phyloP scores from a whole-genome alignment of 1,140 invertebrate genomes.

The Drosophila parvula region DNA sequence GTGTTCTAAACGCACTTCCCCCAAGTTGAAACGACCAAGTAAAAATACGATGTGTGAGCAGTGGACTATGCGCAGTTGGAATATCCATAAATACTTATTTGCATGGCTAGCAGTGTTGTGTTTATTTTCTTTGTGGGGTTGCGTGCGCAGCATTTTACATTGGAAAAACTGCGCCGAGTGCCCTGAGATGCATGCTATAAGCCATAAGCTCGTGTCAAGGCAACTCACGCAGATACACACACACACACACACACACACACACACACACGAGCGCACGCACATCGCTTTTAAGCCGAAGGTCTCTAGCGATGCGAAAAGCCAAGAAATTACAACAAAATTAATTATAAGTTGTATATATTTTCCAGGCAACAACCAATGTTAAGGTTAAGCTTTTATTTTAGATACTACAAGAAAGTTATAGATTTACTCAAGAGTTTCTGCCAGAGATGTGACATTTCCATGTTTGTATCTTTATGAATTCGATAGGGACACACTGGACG shows the following conservation, averaged over 20 bases:
- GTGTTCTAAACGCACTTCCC: no score
- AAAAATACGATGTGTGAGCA: neutral
- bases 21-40: neutral
- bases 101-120: slow-evolving; percentile 9
- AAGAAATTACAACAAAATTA: neutral
- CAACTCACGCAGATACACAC: slow-evolving; percentile 18
- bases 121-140: slow-evolving; percentile 30
- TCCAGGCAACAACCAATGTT: no score
- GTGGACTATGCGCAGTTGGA: neutral
- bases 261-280: neutral
- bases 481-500: slow-evolving; percentile 38
- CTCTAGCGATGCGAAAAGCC: neutral
- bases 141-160: slow-evolving; percentile 57
- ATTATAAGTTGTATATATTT: no score
- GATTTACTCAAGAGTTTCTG: neutral
- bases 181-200: slow-evolving; percentile 68
- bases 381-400: no score
- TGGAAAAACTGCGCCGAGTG: slow-evolving; percentile 47
- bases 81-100: neutral
- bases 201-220: slow-evolving; percentile 33
- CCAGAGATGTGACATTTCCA: neutral
- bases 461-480: neutral
- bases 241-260: neutral
- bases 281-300: neutral
- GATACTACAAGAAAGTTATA: neutral